Evolutionary conservation across 2,113 vertebrate genomes (phyloP), one percentile per base, ranked within the genome.

Genomic region (Notechis scutatus): DNA sequence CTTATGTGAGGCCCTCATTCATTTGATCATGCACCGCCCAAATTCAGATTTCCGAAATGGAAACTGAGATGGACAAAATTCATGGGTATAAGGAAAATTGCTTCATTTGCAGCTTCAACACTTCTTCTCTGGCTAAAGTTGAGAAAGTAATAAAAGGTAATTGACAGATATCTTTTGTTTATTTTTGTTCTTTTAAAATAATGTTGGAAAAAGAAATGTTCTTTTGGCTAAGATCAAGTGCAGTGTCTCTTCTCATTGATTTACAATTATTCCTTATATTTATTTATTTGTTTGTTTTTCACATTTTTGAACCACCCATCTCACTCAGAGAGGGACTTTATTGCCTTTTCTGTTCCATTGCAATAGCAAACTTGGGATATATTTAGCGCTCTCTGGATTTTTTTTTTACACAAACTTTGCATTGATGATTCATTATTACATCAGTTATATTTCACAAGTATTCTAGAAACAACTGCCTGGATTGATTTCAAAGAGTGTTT

Each of bases 361-460:
- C 94, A 95, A 95, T 96, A 91, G 26, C 0, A 56, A 96, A 96
- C 96, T 97, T 97, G 97, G 96, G 96, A 97, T 98, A 97, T 93
- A 54, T 96, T 92, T 94, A 97, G 95, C 95, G 96, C 95, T 95
- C 93, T 95, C 96, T 94, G 39, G 91, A 94, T 97, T 97, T 98
- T 98, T n/a, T 47, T 98, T 97, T 23, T 59, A 97, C 97, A 96
- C 96, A 95, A 94, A 93, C 94, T 7, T 95, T 97, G 95, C 95
- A 96, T 94, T 96, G 93, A 94, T 96, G 95, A 94, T 94, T 94
- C 96, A 87, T 95, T 95, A 96, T 97, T 97, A 97, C 96, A 94
- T 97, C 96, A 97, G 88, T 90, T 89, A 86, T 93, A 81, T 93
- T 93, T 90, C 29, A 90, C 74, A 90, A 93, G 90, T 90, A 61